phyloP scores from a whole-genome alignment of 2,797 vertebrate genomes.

The Xerus rutilus region DNA sequence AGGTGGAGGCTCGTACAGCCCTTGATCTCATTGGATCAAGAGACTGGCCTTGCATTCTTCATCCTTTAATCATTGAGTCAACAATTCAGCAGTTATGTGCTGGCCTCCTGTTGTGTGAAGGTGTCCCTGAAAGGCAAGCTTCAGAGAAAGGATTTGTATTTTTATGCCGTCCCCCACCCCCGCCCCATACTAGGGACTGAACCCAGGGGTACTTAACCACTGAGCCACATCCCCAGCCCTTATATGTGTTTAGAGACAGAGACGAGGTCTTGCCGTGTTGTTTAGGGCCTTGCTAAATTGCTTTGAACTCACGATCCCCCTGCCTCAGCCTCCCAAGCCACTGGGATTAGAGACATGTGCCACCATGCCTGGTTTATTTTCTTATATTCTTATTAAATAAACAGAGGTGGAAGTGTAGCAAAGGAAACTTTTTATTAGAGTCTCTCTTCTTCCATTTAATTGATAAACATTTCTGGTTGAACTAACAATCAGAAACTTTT shows the following conservation, averaged over 20 bases:
- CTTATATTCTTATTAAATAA: not conserved
- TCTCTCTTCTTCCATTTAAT: not conserved
- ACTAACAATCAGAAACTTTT: not conserved
- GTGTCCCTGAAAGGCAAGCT: not conserved
- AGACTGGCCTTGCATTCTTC: conserved; percentile 5
- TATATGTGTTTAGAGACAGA: no score
- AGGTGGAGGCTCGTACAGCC: not conserved
- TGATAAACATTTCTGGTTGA: not conserved
- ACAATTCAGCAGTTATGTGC: not conserved
- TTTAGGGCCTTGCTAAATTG: no score
- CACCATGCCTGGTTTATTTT: no score
- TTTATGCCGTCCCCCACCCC: not conserved
- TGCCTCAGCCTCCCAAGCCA: no score
- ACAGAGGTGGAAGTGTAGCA: not conserved
- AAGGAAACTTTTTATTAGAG: not conserved
- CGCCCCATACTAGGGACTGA: no score
- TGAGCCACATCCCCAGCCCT: no score
- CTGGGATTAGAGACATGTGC: no score
- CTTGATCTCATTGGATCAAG: not conserved
- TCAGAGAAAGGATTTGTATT: not conserved
- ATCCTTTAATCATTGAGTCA: conserved; percentile 2
- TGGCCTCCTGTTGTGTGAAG: conserved; percentile 1
- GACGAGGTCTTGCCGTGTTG: no score
- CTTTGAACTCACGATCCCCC: no score
- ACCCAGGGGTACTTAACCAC: no score